Conservation (phyloP, 2,797 vertebrate genomes). For the Acropternis orthonyx region DNA sequence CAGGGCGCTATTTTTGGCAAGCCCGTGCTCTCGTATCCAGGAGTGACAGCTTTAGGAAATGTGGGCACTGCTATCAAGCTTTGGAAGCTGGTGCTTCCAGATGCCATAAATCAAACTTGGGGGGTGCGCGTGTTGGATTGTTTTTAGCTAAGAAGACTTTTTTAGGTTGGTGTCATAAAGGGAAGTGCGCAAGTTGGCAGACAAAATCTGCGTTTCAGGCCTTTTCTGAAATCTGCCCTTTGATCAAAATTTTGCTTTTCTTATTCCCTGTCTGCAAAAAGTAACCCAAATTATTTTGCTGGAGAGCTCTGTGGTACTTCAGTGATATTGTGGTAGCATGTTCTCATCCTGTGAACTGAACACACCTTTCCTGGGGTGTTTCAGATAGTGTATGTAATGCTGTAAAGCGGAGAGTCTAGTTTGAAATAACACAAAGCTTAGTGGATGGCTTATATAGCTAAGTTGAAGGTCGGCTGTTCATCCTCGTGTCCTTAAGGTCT, state of each 20-base stretch:
- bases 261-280: not conserved
- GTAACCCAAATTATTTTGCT: not conserved
- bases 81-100: conserved; percentile 7
- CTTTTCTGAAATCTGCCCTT: not conserved
- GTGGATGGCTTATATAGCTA: too few species aligned
- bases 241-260: not conserved
- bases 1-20: conserved; percentile 65
- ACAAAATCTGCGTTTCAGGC: not conserved
- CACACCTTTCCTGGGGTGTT: not conserved
- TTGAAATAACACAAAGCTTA: not conserved
- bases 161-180: not conserved
- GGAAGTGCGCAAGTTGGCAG: not conserved
- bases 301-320: not conserved
- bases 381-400: not conserved
- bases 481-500: accelerated
- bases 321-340: not conserved
- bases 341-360: not conserved
- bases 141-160: not conserved
- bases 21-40: not conserved
- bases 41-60: conserved; percentile 55
- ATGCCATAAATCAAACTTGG: not conserved
- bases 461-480: not conserved
- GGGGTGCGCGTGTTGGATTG: not conserved
- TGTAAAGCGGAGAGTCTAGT: not conserved
- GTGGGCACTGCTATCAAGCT: not conserved